Base-by-base conservation (phyloP, 2,797 vertebrate genomes). In the Cetoscarus ocellatus region DNA sequence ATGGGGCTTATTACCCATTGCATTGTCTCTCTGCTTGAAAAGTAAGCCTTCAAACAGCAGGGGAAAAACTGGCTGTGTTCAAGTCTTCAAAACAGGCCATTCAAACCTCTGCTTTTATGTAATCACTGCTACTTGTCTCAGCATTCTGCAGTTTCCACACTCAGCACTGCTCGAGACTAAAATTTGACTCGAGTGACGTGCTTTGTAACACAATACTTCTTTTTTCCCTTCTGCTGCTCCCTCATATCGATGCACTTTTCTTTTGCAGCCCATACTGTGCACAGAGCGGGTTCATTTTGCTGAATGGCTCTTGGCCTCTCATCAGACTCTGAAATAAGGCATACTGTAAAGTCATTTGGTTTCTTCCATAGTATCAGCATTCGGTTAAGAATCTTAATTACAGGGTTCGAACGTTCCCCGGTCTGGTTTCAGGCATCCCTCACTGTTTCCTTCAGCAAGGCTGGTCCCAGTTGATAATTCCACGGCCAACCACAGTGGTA, bases 341-440 rank as follows among this genome's bases (percentile, higher is more conserved):
- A 93, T 91, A 82, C 88, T 93, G 90, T 91, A 93, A 94, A 94
- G 88, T 93, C 86, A 57, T 94, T 94, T 91, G 88, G 88, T 91
- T 92, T 92, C 91, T 94, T 93, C 90, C 91, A 91, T 89, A 93
- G 92, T 91, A 94, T 94, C 94, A 94, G 93, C 90, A 90, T 87
- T 93, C 90, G 91, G 82, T 79, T 75, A 85, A 92, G 91, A 92
- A 93, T 92, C 90, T 93, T 94, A 95, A 95, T 95, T 93, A 94
- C 90, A 93, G 93, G 91, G 84, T 94, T 93, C 9, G 44, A 83
- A 66, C 86, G 73, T 85, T 91, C 87, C 85, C 82, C 77, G 90
- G 92, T 90, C 87, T 87, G 75, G 86, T 90, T 93, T 92, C 93
- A 94, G 88, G 87, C 93, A 88, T 91, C 90, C 91, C 88, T 93